These are phyloP conservation scores for Tyria jacobaeae DNA, from an alignment of 2,888 invertebrate genomes.

Conservation along the genomic window DNA sequence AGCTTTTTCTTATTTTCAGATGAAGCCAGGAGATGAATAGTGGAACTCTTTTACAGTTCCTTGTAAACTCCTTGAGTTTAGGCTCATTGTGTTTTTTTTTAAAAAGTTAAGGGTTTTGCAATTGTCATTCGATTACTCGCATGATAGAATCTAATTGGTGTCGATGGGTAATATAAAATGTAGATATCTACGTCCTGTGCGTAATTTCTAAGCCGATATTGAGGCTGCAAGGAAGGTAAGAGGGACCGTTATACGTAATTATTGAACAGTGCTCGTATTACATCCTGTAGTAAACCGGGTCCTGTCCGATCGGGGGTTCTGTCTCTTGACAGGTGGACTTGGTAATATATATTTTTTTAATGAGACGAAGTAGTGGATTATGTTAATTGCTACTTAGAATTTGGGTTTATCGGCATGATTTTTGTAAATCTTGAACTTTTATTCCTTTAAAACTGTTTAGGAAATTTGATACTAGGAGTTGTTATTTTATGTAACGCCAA, in stretches of 20 bases:
- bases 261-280: constrained; percentile 26
- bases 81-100: no score
- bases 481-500: no score
- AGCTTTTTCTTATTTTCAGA: no score
- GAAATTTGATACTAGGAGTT: no score
- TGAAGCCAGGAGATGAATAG: no score
- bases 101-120: no score
- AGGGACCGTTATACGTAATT: constrained; percentile 28
- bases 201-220: constrained; percentile 35
- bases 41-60: no score
- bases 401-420: no score
- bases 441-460: no score
- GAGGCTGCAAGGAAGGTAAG: constrained; percentile 25
- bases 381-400: no score
- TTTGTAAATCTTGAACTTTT: no score
- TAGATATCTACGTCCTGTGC: constrained; percentile 35
- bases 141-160: constrained; percentile 1
- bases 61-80: no score
- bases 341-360: constrained; percentile 2
- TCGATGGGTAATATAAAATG: constrained; percentile 25
- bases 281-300: constrained; percentile 30
- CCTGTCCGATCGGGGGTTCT: background rate
- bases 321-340: background rate
- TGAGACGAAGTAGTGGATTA: constrained; percentile 1
- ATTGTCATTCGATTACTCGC: background rate